phyloP scores from a whole-genome alignment of 2,888 invertebrate genomes.

The Plemyria rubiginata region DNA sequence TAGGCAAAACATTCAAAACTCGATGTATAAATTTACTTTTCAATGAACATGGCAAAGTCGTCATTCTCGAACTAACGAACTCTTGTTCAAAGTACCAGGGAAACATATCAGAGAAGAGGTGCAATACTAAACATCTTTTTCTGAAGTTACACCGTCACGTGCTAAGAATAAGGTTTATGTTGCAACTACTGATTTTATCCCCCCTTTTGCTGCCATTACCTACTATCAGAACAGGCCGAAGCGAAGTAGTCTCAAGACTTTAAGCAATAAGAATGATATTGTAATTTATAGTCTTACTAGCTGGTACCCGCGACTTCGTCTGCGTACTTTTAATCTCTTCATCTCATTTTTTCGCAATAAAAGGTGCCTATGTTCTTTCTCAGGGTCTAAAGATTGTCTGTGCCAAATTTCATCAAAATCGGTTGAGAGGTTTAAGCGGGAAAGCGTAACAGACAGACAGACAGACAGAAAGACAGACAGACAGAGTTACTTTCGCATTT shows the following conservation, averaged over 20 bases:
- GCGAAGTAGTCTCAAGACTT: not conserved
- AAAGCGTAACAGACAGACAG: too few species aligned
- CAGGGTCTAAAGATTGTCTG: too few species aligned
- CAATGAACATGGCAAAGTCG: slow-evolving; percentile 24
- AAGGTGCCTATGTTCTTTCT: too few species aligned
- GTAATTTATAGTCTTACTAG: slow-evolving; percentile 5
- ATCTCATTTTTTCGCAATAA: too few species aligned
- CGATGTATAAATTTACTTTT: not conserved
- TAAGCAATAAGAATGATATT: not conserved
- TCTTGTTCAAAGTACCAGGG: slow-evolving; percentile 38
- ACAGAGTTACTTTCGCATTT: too few species aligned
- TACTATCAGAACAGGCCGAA: slow-evolving; percentile 1
- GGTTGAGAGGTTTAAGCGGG: too few species aligned
- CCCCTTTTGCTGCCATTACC: not conserved
- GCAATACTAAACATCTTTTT: not conserved
- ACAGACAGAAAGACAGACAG: too few species aligned
- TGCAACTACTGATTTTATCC: slow-evolving; percentile 6
- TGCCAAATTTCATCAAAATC: too few species aligned
- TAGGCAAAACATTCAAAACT: too few species aligned
- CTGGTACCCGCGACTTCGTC: too few species aligned
- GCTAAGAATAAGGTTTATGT: not conserved
- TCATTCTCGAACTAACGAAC: slow-evolving; percentile 40
- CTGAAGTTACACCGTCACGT: slow-evolving; percentile 7
- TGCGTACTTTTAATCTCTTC: too few species aligned
- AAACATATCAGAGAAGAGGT: slow-evolving; percentile 28